Evolutionary conservation across 2,797 vertebrate species (phyloP), one percentile per base, ranked within the genome.

Genomic region (Propithecus deckenii): DNA sequence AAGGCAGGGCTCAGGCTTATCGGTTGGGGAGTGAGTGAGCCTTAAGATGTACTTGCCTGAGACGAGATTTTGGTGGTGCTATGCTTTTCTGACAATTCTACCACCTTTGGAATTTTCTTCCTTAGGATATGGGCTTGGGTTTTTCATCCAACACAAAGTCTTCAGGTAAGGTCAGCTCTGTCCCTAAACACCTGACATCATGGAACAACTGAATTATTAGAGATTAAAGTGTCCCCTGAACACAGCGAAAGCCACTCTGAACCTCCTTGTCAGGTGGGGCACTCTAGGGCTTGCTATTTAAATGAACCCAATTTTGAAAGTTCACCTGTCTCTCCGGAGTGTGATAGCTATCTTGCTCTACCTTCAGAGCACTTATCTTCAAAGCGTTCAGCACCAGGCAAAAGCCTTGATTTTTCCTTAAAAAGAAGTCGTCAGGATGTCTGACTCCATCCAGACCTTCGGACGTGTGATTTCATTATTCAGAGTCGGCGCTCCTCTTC

Each of bases 241-340:
- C n/a, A 72, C 52, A 4, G 0, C 4, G 75, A 28, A 92, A 95
- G 95, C 95, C 65, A 95, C 59, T 81, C 55, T 88, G 35, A 59
- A 12, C 87, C 48, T 61, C 91, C 87, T 92, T 95, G 46, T 94
- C 95, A 93, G 67, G 91, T 1, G 48, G 41, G 38, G 95, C 75
- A 28, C 72, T 86, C 35, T 32, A 30, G 91, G 86, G 89, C 20
- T 38, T 0, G 6, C 91, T 96, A 74, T 97, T 98, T 89, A 95
- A 97, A 95, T 84, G 67, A 98, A 92, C 65, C 81, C 3, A 1
- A 91, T 97, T 98, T 97, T 88, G 93, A 96, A 95, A 96, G 86
- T 0, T 96, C 80, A 91, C 65, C 76, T 93, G 1, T 88, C 90
- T 97, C 97, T 28, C 6, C 86, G 28, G 74, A 48, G 55, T 46